phyloP scores from a whole-genome alignment of 2,113 vertebrate genomes.

The Morone chrysops region DNA sequence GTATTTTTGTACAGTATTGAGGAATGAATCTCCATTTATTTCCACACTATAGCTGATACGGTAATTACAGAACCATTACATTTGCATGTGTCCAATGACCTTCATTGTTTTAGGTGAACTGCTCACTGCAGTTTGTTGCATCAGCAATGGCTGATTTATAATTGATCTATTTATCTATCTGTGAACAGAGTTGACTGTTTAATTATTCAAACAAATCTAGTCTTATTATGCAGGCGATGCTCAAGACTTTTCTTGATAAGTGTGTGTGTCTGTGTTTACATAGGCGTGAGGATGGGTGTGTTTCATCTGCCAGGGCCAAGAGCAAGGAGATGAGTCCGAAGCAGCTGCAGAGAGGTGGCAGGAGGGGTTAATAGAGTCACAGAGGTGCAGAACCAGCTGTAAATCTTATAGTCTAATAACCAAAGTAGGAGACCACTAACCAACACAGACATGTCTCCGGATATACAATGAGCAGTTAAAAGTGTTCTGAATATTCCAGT shows the following conservation, averaged over 20 bases:
- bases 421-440: background rate
- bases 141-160: constrained; percentile 18
- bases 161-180: constrained; percentile 22
- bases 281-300: background rate
- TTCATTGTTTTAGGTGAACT: background rate
- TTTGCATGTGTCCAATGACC: background rate
- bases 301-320: background rate
- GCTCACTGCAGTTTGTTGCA: background rate
- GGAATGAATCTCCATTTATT: background rate
- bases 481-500: constrained; percentile 6
- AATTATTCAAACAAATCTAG: constrained; percentile 37
- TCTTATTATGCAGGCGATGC: constrained; percentile 13
- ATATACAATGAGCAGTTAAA: constrained; percentile 13
- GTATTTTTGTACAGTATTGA: background rate
- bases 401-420: constrained; percentile 16
- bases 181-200: constrained; percentile 12
- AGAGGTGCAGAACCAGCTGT: background rate
- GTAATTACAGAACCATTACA: background rate
- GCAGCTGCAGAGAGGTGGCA: constrained; percentile 16
- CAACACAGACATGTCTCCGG: background rate
- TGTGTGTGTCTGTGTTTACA: background rate
- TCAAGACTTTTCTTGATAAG: background rate
- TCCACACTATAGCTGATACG: background rate
- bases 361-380: constrained; percentile 11
- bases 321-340: background rate